Evolutionary conservation across 2,797 vertebrate species (phyloP).

Genomic region (Rhabdomys pumilio): DNA sequence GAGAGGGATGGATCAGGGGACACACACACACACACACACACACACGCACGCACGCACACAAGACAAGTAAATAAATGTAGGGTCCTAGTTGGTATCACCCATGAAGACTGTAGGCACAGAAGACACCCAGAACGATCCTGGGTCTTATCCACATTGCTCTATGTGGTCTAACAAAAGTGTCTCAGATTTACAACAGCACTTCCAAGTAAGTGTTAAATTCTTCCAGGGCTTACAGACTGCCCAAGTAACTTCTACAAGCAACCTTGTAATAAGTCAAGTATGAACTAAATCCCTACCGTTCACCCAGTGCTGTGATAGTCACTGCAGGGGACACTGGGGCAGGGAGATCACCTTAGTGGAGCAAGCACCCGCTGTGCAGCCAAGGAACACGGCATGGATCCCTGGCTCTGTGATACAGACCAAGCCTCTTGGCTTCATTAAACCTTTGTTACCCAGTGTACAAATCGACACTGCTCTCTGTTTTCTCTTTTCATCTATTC

Average conservation of each 20-base stretch:
- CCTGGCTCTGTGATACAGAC: neutral
- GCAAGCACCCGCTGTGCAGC: neutral
- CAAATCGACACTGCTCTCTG: neutral
- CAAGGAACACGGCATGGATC: neutral
- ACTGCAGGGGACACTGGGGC: accelerated
- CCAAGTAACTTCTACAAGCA: neutral
- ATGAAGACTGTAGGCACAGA: neutral
- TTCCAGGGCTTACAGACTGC: neutral
- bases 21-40: neutral
- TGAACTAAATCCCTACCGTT: neutral
- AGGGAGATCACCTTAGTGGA: neutral
- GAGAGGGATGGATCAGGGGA: neutral
- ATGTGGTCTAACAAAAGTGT: neutral
- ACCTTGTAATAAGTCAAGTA: neutral
- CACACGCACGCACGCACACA: neutral
- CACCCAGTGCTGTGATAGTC: neutral
- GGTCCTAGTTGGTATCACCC: neutral
- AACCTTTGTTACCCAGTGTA: neutral
- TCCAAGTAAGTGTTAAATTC: neutral
- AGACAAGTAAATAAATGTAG: neutral
- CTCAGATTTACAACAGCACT: neutral
- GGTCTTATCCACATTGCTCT: neutral
- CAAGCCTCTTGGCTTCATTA: neutral
- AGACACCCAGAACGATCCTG: neutral
- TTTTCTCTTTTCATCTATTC: neutral